Evolutionary conservation across 2,888 invertebrate genomes (phyloP), one percentile per base, ranked within the genome.

Genomic region (Eudemis profundana): DNA sequence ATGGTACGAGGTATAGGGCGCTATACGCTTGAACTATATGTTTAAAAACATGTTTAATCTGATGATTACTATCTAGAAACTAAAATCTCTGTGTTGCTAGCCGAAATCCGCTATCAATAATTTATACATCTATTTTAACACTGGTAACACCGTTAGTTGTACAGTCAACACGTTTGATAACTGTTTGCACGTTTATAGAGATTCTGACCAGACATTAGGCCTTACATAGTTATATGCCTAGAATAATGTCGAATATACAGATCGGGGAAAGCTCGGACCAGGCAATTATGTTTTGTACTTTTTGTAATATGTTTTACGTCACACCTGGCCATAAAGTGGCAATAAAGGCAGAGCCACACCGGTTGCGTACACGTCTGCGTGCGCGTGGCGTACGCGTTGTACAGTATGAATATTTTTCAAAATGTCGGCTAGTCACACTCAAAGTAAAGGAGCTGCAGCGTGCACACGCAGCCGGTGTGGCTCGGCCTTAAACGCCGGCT

Each of bases 111-210:
- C 15, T 42, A 63, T 49, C 38, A 38, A 53, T 64, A 59, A 60
- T 68, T 50, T 78, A 66, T 49, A 57, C 63, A 60, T 59, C 66
- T 71, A 72, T 69, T 75, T 70, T 69, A 77, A 76, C 76, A 78
- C 74, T 78, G 81, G 79, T 80, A 80, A 80, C 81, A 78, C 73
- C 74, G 72, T 62, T 71, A 46, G 73, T 73, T 73, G 74, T 78
- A 79, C 74, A 73, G 68, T 72, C 70, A 70, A 69, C 70, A 68
- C 67, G 38, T 61, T 54, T n/a, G 14, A 61, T 62, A 54, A 50
- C 49, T 65, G 17, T 62, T 54, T 49, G 49, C 47, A 65, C 36
- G 23, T 23, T 23, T 38, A 53, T 59, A 53, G 59, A 63, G 59
- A 63, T 53, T 59, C 57, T 57, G 38, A 57, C 59, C 42, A 57